phyloP scores from a whole-genome alignment of 2,113 vertebrate species.

The Crotalus viridis region DNA sequence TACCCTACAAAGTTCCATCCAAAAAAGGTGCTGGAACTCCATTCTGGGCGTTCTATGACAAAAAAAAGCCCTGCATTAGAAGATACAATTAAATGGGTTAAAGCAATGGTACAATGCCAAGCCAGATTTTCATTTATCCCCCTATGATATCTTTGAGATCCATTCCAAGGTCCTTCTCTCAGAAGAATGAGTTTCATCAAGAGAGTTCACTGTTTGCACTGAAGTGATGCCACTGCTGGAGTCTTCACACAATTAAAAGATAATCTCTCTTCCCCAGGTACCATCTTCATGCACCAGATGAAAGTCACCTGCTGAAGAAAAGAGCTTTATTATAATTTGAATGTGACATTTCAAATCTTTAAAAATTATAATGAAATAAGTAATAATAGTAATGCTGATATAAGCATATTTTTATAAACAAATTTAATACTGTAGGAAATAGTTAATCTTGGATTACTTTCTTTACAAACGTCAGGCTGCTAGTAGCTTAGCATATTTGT shows the following conservation, averaged over 20 bases:
- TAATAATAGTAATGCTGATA: neutral
- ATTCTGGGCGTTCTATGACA: too few species aligned
- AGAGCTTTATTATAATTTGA: neutral
- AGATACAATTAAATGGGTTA: neutral
- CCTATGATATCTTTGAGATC: neutral
- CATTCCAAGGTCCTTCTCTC: neutral
- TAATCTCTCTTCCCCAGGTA: neutral
- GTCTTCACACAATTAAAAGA: neutral
- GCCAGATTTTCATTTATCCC: neutral
- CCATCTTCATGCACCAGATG: neutral
- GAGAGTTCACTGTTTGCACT: neutral
- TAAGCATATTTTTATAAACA: neutral
- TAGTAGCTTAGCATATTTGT: neutral
- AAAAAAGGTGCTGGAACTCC: too few species aligned
- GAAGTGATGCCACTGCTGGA: neutral
- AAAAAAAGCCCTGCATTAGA: neutral
- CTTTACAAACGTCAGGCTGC: neutral
- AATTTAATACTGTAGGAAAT: neutral
- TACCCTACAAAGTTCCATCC: too few species aligned
- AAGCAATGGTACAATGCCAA: neutral
- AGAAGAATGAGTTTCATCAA: neutral
- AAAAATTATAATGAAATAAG: neutral
- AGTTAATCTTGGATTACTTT: neutral
- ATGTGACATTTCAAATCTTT: neutral
- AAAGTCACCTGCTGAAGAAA: neutral